Percentiles rank a stretch among this genome's conserved stretches.
These are phyloP conservation scores for Resseliella maxima DNA, from an alignment of 2,888 invertebrate species.

Conservation along the genomic window DNA sequence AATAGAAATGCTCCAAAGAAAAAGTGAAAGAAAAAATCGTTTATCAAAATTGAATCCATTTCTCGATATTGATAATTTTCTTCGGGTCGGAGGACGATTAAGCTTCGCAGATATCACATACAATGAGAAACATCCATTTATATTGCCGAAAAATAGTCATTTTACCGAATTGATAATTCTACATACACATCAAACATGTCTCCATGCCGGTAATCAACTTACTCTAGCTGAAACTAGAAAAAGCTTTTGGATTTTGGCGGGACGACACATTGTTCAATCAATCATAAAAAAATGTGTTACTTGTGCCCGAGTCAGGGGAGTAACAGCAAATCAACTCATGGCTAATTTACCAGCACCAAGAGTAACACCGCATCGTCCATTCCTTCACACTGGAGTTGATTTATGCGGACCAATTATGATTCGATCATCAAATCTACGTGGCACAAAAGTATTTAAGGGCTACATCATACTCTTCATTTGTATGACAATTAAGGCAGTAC, in stretches of 20 bases:
- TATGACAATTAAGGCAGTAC: constrained; percentile 56
- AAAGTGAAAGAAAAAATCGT: too few relatives aligned
- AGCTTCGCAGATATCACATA: constrained; percentile 51
- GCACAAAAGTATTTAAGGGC: constrained; percentile 59
- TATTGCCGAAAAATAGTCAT: constrained; percentile 56
- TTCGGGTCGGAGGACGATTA: constrained; percentile 57
- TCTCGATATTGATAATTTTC: constrained; percentile 54
- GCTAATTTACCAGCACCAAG: neutral
- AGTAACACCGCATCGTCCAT: constrained; percentile 56
- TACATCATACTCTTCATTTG: constrained; percentile 60
- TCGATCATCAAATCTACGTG: constrained; percentile 56
- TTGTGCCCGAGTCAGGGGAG: neutral
- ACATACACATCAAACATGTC: neutral
- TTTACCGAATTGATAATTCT: neutral
- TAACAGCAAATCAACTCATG: neutral
- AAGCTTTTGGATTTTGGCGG: neutral
- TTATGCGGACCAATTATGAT: constrained; percentile 58
- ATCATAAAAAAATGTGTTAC: neutral
- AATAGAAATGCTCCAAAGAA: neutral
- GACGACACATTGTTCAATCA: neutral
- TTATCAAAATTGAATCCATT: constrained; percentile 56
- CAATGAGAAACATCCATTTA: constrained; percentile 57
- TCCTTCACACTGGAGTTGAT: constrained; percentile 58
- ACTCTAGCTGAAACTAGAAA: neutral
- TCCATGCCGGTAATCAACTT: neutral